Percentiles rank a stretch among this genome's conserved stretches.
Evolutionary conservation across 1,140 invertebrate genomes (phyloP).

Genomic region (Ceratitis capitata): DNA sequence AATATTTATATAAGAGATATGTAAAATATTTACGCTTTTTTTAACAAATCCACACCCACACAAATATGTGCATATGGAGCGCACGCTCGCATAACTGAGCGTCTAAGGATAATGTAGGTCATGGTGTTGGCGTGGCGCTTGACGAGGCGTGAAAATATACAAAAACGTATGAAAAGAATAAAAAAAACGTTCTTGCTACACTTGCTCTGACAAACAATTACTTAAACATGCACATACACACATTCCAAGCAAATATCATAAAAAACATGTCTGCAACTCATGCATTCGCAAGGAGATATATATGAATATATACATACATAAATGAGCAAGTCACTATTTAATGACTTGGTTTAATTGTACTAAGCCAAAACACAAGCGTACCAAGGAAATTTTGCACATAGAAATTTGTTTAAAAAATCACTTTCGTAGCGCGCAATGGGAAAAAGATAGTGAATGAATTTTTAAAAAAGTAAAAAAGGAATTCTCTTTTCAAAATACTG

Average conservation of each 20-base stretch:
- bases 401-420: too few species aligned
- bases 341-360: background rate
- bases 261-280: background rate
- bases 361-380: too few species aligned
- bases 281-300: background rate
- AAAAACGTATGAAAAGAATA: background rate
- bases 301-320: background rate
- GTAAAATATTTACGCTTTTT: too few species aligned
- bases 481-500: too few species aligned
- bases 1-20: too few species aligned
- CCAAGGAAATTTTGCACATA: too few species aligned
- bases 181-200: background rate
- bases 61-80: background rate
- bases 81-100: background rate
- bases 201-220: background rate
- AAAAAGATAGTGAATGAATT: too few species aligned
- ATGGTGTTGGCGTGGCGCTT: conserved; percentile 8
- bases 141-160: conserved; percentile 4
- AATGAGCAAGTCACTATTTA: background rate
- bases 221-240: background rate
- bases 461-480: too few species aligned
- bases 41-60: background rate
- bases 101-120: conserved; percentile 19
- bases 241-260: background rate
- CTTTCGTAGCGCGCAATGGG: too few species aligned